Conservation (phyloP, 2,113 vertebrate species). For the Gnathochromis pfefferi region DNA sequence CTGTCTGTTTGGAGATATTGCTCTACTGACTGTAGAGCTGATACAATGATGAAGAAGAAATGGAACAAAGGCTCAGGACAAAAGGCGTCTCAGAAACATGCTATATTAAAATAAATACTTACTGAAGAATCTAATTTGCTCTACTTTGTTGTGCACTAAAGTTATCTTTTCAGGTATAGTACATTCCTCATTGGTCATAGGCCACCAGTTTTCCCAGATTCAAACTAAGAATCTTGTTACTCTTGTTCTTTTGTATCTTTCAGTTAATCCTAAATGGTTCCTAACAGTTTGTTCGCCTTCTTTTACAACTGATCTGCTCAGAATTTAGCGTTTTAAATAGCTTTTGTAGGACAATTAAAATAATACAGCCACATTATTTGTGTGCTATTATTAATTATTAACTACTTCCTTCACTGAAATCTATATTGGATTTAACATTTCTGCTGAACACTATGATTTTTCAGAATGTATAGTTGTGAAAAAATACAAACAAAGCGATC, state of each 20-base stretch:
- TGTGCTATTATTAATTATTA: background rate
- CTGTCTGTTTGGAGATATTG: constrained; percentile 1
- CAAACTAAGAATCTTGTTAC: background rate
- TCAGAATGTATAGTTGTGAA: background rate
- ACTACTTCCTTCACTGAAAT: background rate
- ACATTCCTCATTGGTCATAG: background rate
- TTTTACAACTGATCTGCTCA: background rate
- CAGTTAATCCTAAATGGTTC: background rate
- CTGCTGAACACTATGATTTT: background rate
- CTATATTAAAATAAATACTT: background rate
- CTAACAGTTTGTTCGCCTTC: background rate
- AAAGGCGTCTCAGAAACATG: background rate
- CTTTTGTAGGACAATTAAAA: background rate
- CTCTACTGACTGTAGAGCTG: background rate
- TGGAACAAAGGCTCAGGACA: background rate
- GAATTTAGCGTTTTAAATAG: background rate
- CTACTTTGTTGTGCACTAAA: background rate
- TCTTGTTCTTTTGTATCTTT: background rate
- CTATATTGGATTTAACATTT: background rate
- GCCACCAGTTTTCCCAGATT: background rate
- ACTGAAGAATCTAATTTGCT: background rate
- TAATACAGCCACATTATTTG: background rate
- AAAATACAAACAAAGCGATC: background rate
- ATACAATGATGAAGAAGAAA: background rate
- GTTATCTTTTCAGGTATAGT: background rate